Conservation (phyloP, 2,888 invertebrate species). For the Eueremaeus valkanovi region DNA sequence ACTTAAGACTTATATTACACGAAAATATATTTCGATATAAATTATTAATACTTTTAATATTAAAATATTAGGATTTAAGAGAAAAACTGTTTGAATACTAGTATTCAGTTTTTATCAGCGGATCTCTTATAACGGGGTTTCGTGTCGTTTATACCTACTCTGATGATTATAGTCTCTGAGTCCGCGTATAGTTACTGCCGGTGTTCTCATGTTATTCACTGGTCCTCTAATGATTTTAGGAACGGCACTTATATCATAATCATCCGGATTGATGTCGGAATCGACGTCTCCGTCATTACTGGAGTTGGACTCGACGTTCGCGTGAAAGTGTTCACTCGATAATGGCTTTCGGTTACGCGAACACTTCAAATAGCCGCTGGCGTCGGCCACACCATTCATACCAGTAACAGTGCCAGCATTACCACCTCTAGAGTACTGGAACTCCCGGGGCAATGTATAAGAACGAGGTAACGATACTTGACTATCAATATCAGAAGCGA, state of each 20-base stretch:
- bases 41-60: too few species aligned
- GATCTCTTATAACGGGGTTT: constrained; percentile 18
- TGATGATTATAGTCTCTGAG: constrained; percentile 6
- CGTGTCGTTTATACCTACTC: constrained; percentile 29
- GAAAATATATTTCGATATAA: too few species aligned
- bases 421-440: constrained; percentile 65
- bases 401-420: constrained; percentile 53
- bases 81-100: too few species aligned
- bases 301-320: constrained; percentile 73
- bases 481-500: constrained; percentile 67
- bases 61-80: too few species aligned
- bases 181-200: neutral
- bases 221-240: constrained; percentile 32
- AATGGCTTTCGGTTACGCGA: constrained; percentile 57
- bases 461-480: constrained; percentile 77
- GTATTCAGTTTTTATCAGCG: too few species aligned
- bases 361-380: neutral
- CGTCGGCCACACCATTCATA: constrained; percentile 3
- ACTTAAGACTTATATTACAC: too few species aligned
- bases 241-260: constrained; percentile 38
- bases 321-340: constrained; percentile 65
- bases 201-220: constrained; percentile 16
- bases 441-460: constrained; percentile 77
- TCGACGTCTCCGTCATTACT: constrained; percentile 59
- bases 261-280: constrained; percentile 44